Conservation (phyloP, 2,113 vertebrate species). For the Callipepla californica region DNA sequence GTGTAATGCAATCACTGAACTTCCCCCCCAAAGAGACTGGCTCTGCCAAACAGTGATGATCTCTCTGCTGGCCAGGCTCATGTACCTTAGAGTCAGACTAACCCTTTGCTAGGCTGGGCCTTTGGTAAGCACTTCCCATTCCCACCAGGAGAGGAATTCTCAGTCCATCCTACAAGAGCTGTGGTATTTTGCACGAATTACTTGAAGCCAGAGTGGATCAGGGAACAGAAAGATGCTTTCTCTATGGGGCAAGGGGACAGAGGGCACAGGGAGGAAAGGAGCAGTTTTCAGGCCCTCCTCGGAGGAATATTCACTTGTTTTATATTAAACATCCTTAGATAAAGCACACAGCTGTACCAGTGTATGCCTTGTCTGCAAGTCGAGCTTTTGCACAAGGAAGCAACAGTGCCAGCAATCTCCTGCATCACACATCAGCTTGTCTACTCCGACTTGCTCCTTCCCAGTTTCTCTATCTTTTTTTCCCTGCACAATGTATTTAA, state of each 20-base stretch:
- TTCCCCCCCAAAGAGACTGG: neutral
- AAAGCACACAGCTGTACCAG: neutral
- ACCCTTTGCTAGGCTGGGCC: neutral
- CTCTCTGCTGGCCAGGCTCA: neutral
- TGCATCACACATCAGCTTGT: neutral
- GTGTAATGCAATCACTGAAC: neutral
- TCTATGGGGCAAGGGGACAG: neutral
- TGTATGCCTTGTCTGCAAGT: neutral
- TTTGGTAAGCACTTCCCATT: neutral
- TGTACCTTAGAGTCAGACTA: neutral
- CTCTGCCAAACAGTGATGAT: neutral
- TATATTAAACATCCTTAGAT: neutral
- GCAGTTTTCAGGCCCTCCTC: rapidly evolving
- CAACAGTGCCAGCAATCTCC: neutral
- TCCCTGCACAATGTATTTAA: neutral
- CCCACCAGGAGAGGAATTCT: neutral
- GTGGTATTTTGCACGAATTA: rapidly evolving
- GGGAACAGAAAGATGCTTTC: neutral
- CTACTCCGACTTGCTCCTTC: neutral
- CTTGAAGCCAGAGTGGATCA: neutral
- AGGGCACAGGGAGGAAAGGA: neutral
- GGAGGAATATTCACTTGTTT: neutral
- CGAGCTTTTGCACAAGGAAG: neutral
- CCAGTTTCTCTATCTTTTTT: neutral
- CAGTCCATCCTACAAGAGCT: neutral